Conservation (phyloP, 2,113 vertebrate species). For the Ploceus nigricollis region DNA sequence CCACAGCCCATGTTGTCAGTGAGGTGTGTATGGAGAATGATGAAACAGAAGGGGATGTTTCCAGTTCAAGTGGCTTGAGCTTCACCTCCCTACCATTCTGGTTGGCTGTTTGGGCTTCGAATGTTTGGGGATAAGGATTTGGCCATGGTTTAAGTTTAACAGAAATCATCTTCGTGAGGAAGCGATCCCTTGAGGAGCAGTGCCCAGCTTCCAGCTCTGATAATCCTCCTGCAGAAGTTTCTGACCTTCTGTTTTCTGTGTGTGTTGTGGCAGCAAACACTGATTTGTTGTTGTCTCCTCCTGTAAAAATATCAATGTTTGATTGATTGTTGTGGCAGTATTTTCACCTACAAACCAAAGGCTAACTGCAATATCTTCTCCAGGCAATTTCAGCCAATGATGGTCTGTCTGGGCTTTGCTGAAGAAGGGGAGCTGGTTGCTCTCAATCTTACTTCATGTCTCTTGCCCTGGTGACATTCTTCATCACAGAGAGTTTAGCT, state of each 20-base stretch:
- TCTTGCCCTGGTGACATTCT: neutral
- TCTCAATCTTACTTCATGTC: conserved; percentile 17
- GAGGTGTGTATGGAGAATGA: neutral
- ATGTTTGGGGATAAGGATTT: neutral
- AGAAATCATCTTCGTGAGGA: neutral
- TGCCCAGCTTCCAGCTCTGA: neutral
- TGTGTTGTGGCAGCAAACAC: neutral
- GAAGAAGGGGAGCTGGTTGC: neutral
- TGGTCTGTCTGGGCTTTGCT: conserved; percentile 4
- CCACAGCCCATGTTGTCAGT: neutral
- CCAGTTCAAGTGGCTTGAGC: neutral
- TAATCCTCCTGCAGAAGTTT: neutral
- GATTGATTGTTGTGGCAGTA: conserved; percentile 2
- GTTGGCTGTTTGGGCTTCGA: neutral
- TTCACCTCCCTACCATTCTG: neutral
- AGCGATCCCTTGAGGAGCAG: neutral
- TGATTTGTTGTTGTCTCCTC: conserved; percentile 13
- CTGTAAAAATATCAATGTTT: neutral
- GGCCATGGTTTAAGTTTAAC: neutral
- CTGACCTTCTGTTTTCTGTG: neutral
- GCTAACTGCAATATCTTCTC: neutral
- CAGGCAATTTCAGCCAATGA: neutral
- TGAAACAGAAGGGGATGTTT: neutral
- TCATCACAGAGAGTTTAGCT: neutral
- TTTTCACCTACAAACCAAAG: conserved; percentile 40